Evolutionary conservation across 2,113 vertebrate genomes (phyloP), one percentile per base, ranked within the genome.

Genomic region (Melanerpes aurifrons): DNA sequence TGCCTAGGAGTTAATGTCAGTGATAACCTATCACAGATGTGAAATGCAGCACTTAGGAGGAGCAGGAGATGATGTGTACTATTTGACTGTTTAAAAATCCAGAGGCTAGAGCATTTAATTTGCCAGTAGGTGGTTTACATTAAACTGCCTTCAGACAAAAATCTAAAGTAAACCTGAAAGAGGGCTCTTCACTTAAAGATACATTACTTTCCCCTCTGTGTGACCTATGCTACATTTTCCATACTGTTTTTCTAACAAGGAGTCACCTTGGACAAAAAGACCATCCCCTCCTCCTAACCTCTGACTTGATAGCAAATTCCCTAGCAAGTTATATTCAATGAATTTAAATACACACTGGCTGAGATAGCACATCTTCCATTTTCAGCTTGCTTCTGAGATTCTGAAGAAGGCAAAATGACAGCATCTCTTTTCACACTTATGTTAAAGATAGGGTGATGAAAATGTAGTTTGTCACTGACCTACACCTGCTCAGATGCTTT

Each of bases 281-380:
- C 12, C 21, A 0, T 61, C 37, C 13, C 4, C 26, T 72, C 28
- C 17, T 71, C 89, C 29, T 40, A 54, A 54, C 22, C 7, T 57
- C 54, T 68, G 26, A 14, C 18, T 24, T 61, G 3, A 9, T 25
- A 24, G 31, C 3, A 57, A 89, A 59, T 64, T 84, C 29, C 31
- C 8, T 43, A 43, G 21, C 5, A 48, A 68, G 12, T 7, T 64
- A 4, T n/a, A 15, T 19, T 84, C 17, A 25, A 26, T 50, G 5
- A 53, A n/a, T 82, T 82, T 28, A 62, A 83, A 37, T 66, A 28
- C 5, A 40, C 13, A 6, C 6, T 61, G 35, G 4, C 14, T 22
- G 10, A 75, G 12, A 21, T 6, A n/a, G 1, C 0, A 0, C 8
- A 9, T 32, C 19, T 54, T 64, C 18, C 25, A 3, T 66, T 93